Evolutionary conservation across 2,113 vertebrate genomes (phyloP), one percentile per base, ranked within the genome.

Genomic region (Petroica traversi): DNA sequence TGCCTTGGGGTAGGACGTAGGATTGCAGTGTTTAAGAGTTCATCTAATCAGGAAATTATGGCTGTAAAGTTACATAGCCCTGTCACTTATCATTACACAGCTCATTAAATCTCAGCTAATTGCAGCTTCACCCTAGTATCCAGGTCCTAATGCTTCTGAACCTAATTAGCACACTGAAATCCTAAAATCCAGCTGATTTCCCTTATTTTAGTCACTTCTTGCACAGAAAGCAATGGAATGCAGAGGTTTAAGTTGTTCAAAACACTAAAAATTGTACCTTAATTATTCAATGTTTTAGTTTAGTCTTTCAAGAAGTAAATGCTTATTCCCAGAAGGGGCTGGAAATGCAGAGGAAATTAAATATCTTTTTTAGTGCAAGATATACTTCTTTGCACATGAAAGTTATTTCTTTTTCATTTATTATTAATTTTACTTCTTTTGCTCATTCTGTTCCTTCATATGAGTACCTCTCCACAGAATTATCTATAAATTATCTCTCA

Each of bases 61-160:
- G 94, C 90, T 97, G 95, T 97, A 97, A 98, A 97, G 93, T 97
- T 97, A 88, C 97, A 94, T 96, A 95, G 97, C 90, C 93, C 97
- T 98, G 98, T 97, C 98, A 95, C 77, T 97, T 97, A 96, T 98
- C 97, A 95, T 98, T 97, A 97, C 92, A 96, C 98, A 98, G 97
- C 94, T 98, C 97, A 97, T 98, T 98, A 98, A 98, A 95, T 95
- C 85, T 89, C 92, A 94, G 62, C 96, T 98, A 98, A 98, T 98
- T 98, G 97, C 88, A 87, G 61, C 94, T 97, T 98, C 96, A 79
- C 77, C 59, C 82, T 83, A 86, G 88, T 87, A 94, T 96, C 83
- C 91, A 95, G 85, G 76, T 96, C 89, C 92, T 97, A 90, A 92
- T 87, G 33, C 97, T 97, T 97, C 87, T 97, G 87, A 94, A 85